A percentile compares a stretch with the other conserved stretches of the same genome.
Evolutionary conservation across 2,888 invertebrate species (phyloP).

Genomic region (Apodemia mormo): DNA sequence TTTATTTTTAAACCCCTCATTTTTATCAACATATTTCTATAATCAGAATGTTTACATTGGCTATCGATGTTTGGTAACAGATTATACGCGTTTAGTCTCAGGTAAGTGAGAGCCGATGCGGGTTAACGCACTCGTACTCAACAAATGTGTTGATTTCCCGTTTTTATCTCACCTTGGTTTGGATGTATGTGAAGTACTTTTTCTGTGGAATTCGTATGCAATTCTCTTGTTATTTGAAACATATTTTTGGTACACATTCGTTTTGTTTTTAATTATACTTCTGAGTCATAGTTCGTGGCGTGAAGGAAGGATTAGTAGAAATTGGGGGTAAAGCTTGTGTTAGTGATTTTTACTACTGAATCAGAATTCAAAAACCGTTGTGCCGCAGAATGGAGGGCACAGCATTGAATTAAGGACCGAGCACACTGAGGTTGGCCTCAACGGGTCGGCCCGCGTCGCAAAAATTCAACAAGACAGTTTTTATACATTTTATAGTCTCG

Average conservation of each 20-base stretch:
- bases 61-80: conserved; percentile 14
- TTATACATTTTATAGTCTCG: too few species aligned
- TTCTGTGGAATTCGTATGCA: conserved; percentile 4
- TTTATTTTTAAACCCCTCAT: too few species aligned
- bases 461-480: too few species aligned
- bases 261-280: too few species aligned
- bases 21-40: too few species aligned
- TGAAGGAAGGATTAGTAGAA: background rate
- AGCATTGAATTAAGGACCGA: too few species aligned
- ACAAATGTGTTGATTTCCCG: conserved; percentile 54
- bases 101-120: conserved; percentile 54
- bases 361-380: background rate
- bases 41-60: conserved; percentile 5
- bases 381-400: background rate
- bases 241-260: too few species aligned
- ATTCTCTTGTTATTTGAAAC: background rate
- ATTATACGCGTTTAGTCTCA: conserved; percentile 51
- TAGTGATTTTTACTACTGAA: background rate
- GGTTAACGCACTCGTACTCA: conserved; percentile 64
- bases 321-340: background rate
- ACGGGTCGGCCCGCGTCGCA: too few species aligned
- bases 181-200: conserved; percentile 40
- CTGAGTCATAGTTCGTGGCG: background rate
- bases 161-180: conserved; percentile 37
- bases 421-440: too few species aligned